Conservation (phyloP, 2,888 invertebrate species). For the Sylvicola cinctus region DNA sequence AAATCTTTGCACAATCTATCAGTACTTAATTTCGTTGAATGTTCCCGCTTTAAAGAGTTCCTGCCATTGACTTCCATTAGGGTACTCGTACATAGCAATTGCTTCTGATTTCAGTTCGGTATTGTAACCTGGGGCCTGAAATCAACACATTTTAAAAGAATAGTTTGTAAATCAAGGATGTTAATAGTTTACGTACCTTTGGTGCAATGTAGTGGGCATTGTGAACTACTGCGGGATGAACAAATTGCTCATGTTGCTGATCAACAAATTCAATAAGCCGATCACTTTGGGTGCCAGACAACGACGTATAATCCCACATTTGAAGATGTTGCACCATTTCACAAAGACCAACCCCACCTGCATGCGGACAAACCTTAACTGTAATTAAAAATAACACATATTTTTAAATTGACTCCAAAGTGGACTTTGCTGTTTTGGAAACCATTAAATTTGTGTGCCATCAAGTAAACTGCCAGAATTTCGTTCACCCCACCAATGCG, state of each 20-base stretch:
- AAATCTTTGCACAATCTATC: background rate
- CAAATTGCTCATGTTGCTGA: constrained; percentile 79
- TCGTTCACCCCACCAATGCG: constrained; percentile 79
- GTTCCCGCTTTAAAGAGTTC: constrained; percentile 37
- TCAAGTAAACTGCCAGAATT: constrained; percentile 65
- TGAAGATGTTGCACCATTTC: constrained; percentile 88
- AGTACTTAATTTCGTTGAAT: constrained; percentile 16
- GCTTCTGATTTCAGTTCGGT: constrained; percentile 52
- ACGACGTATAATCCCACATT: constrained; percentile 63
- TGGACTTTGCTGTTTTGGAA: no score
- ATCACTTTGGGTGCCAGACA: constrained; percentile 48
- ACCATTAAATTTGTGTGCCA: constrained; percentile 74
- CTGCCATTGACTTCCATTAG: constrained; percentile 59
- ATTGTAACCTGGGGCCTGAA: constrained; percentile 57
- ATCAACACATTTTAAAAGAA: constrained; percentile 3
- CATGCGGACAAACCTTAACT: constrained; percentile 89
- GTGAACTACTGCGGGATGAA: constrained; percentile 44
- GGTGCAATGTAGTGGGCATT: constrained; percentile 58
- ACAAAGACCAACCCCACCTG: constrained; percentile 84
- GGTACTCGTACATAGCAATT: constrained; percentile 49
- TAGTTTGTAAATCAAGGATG: constrained; percentile 4
- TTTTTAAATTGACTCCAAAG: constrained; percentile 1
- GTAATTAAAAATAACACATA: no score
- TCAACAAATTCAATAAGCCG: constrained; percentile 72
- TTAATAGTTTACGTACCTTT: constrained; percentile 27